Percentiles rank a stretch among this genome's conserved stretches.
Evolutionary conservation across 2,797 vertebrate species (phyloP).

Genomic region (Odontamblyopus rebecca): DNA sequence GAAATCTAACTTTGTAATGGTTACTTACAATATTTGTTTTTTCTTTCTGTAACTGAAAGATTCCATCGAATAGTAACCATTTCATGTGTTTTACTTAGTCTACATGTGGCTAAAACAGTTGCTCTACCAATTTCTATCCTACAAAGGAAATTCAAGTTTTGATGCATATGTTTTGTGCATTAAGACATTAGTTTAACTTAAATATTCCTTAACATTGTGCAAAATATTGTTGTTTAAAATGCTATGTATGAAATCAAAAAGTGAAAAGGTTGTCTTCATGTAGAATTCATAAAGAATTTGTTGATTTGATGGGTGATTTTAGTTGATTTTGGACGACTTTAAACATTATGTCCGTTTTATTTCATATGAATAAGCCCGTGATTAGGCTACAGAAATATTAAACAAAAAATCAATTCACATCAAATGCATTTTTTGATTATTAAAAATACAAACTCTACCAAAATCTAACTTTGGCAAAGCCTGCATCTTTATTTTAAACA

Average conservation of each 20-base stretch:
- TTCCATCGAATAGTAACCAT: background rate
- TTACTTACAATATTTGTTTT: background rate
- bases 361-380: background rate
- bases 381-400: background rate
- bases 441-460: too few relatives aligned
- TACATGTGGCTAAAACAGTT: background rate
- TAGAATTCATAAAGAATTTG: too few relatives aligned
- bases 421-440: too few relatives aligned
- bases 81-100: background rate
- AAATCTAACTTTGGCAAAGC: background rate
- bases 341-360: background rate
- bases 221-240: background rate
- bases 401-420: background rate
- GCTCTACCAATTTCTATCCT: background rate
- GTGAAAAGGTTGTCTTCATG: too few relatives aligned
- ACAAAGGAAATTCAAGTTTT: background rate
- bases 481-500: background rate
- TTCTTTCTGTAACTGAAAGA: background rate
- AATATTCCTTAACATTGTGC: background rate
- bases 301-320: background rate
- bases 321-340: background rate
- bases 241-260: background rate
- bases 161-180: background rate
- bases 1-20: background rate
- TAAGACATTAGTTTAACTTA: background rate